Base-by-base conservation (phyloP, 1,140 invertebrate genomes). In the Drosophila kepulauana region DNA sequence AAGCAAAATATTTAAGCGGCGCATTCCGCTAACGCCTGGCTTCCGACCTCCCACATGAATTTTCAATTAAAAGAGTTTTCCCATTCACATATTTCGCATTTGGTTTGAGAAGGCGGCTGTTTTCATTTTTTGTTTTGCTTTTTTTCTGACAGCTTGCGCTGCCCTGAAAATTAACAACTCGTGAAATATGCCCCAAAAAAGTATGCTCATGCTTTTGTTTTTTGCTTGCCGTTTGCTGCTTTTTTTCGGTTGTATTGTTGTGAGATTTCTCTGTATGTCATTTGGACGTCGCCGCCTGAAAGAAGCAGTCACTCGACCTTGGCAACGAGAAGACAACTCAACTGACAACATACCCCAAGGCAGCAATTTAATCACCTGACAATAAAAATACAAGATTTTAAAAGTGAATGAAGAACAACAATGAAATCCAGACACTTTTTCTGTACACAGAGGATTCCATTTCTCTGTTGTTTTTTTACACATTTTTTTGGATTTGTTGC, bases 61-160 rank as follows among this genome's bases (percentile, higher is more conserved):
- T 88, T 87, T 85, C 86, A 88, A 88, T 88, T 89, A 89, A 88
- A 88, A 89, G 65, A 73, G 74, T 70, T 82, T 74, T 80, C 41
- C 48, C 41, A 56, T 62, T 46, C 56, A 67, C 66, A 71, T 62
- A 65, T 77, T 56, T 10, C 41, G 56, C 61, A 52, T 69, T 35
- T 51, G 13, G 30, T 25, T 4, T 25, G 20, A 3, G 48, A 1
- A 25, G 20, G 2, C 30, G 30, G 33, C 1, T 41, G 58, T 51
- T 67, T 13, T 59, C 33, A 25, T 70, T 41, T 54, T 59, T 68
- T 77, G 7, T 48, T 51, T 20, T 63, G 30, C 20, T 63, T 45
- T 61, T 20, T 48, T 65, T 72, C 35, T 62, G 68, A 54, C 61
- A 66, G 56, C 46, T 61, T 56, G 16, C 10, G 11, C 64, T 56